Percentiles rank a stretch among this genome's conserved stretches.
These are phyloP conservation scores for Sepioteuthis lessoniana DNA, from an alignment of 2,888 invertebrate genomes.

Conservation along the genomic window DNA sequence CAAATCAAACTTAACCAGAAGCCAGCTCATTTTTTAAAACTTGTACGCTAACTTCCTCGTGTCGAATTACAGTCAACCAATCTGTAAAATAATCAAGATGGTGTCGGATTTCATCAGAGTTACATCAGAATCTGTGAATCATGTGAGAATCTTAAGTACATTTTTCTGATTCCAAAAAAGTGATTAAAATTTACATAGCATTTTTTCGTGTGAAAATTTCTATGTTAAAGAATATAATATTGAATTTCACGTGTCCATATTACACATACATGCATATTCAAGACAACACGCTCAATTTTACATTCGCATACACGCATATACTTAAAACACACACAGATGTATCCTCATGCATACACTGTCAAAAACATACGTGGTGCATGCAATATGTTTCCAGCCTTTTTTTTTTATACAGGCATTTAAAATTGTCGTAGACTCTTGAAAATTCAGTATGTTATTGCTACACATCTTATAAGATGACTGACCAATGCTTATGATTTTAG, in stretches of 20 bases:
- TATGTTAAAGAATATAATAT: background rate
- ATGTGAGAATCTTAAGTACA: background rate
- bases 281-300: background rate
- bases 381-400: no score
- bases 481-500: no score
- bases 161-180: background rate
- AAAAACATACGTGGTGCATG: no score
- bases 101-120: background rate
- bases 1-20: background rate
- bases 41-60: background rate
- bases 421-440: no score
- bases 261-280: background rate
- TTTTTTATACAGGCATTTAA: no score
- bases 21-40: background rate
- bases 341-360: no score
- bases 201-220: background rate
- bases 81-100: background rate
- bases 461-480: no score
- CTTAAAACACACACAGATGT: no score
- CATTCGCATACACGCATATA: background rate
- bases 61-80: background rate
- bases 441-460: no score
- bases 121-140: background rate
- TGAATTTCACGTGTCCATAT: background rate
- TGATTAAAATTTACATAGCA: background rate